These are phyloP conservation scores for Sternotherus odoratus DNA, from an alignment of 2,797 vertebrate genomes.

Conservation along the genomic window DNA sequence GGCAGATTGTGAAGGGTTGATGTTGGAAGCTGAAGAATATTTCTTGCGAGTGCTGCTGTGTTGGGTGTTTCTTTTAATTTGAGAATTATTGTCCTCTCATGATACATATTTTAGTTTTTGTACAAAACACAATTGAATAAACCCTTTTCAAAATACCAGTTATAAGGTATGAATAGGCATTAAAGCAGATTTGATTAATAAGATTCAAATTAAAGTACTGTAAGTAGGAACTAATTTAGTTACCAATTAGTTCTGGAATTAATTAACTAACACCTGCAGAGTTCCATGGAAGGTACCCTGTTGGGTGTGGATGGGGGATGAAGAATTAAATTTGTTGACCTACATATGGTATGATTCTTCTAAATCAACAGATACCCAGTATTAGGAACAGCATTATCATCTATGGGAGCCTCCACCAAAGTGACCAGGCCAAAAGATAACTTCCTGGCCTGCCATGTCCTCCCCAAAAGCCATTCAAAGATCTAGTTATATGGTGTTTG, in stretches of 20 bases:
- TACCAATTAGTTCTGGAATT: slow-evolving; percentile 52
- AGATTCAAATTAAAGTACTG: slow-evolving; percentile 49
- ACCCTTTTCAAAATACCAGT: background rate
- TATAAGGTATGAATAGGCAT: slow-evolving; percentile 18
- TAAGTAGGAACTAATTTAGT: slow-evolving; percentile 57
- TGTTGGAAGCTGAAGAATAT: background rate
- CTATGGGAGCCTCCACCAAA: background rate
- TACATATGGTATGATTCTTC: background rate
- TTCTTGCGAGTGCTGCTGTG: background rate
- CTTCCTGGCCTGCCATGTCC: accelerated
- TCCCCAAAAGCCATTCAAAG: background rate
- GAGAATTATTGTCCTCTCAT: background rate
- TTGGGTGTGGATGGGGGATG: background rate
- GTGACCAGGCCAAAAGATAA: background rate
- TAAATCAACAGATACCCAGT: background rate
- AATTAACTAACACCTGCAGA: background rate
- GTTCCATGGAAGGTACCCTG: background rate
- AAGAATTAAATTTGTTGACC: background rate
- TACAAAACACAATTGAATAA: background rate
- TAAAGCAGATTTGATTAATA: slow-evolving; percentile 49
- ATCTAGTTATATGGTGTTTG: background rate
- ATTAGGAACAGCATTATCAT: accelerated
- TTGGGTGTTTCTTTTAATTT: background rate
- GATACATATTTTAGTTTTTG: background rate
- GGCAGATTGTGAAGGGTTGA: accelerated